These are phyloP conservation scores for Lithobates sylvaticus DNA, from an alignment of 2,797 vertebrate genomes.

Conservation along the genomic window DNA sequence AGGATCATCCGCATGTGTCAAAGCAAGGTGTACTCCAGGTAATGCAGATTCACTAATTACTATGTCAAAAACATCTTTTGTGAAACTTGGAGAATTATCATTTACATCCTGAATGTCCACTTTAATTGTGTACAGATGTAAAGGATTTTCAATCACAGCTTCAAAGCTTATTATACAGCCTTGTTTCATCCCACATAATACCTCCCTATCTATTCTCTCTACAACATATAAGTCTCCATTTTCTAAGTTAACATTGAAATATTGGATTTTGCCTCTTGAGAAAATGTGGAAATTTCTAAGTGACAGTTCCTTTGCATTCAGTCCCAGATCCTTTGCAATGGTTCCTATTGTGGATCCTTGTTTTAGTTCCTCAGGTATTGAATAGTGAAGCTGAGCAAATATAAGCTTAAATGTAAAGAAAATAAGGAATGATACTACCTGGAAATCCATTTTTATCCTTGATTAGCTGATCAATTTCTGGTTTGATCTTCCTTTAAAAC, in stretches of 20 bases:
- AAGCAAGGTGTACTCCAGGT: conserved; percentile 70
- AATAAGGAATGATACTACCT: conserved; percentile 74
- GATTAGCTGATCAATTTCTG: background rate
- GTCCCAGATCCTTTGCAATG: conserved; percentile 74
- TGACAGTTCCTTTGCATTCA: conserved; percentile 70
- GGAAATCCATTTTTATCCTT: conserved; percentile 71
- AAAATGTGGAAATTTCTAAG: conserved; percentile 73
- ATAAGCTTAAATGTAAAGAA: conserved; percentile 67
- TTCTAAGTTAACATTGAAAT: conserved; percentile 73
- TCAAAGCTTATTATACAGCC: conserved; percentile 75
- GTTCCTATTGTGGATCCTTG: conserved; percentile 74
- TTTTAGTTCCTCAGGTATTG: conserved; percentile 76
- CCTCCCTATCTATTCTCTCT: conserved; percentile 77
- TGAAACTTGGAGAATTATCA: conserved; percentile 77
- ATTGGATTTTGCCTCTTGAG: conserved; percentile 73
- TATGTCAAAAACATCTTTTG: conserved; percentile 66
- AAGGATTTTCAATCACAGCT: conserved; percentile 77
- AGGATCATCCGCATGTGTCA: conserved; percentile 68
- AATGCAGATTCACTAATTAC: conserved; percentile 71
- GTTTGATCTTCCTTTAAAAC: background rate
- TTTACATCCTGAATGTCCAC: conserved; percentile 77
- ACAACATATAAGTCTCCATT: conserved; percentile 75
- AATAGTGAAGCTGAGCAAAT: conserved; percentile 71
- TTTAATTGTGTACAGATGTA: conserved; percentile 74
- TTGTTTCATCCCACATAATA: conserved; percentile 68